These are phyloP conservation scores for Aphelocoma coerulescens DNA, from an alignment of 2,113 vertebrate genomes.

Conservation along the genomic window DNA sequence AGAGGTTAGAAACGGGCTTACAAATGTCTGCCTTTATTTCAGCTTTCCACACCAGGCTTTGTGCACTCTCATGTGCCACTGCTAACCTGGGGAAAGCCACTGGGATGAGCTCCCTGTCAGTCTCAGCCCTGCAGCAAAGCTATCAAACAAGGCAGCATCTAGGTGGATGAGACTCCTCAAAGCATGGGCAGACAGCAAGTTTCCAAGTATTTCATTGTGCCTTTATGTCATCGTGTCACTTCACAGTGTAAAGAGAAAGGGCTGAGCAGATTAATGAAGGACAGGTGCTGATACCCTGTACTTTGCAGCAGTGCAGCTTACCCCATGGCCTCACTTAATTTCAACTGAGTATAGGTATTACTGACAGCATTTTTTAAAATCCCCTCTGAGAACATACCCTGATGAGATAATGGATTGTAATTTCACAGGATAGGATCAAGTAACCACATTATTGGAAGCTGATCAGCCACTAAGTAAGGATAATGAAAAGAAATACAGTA, in stretches of 20 bases:
- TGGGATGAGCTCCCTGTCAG: not conserved
- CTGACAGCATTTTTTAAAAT: not conserved
- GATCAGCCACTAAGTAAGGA: conserved; percentile 11
- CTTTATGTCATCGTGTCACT: not conserved
- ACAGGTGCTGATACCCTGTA: not conserved
- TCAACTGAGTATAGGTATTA: not conserved
- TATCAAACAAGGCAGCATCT: not conserved
- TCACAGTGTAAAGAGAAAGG: not conserved
- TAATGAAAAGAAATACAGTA: conserved; percentile 11
- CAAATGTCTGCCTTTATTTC: not conserved
- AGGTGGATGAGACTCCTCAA: not conserved
- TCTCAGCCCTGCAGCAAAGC: not conserved
- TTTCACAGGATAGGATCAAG: not conserved
- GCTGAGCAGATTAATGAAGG: not conserved
- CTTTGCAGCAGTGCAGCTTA: not conserved
- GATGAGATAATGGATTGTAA: conserved; percentile 11
- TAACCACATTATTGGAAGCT: conserved; percentile 5
- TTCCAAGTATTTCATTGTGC: not conserved
- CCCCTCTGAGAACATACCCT: not conserved
- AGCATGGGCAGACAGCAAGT: not conserved
- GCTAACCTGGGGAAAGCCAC: not conserved
- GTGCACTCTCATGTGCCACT: not conserved
- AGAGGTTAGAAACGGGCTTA: not conserved
- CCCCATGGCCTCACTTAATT: not conserved
- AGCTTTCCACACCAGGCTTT: not conserved